Evolutionary conservation across 1,140 invertebrate genomes (phyloP).

Genomic region (Aphelenchoides besseyi): DNA sequence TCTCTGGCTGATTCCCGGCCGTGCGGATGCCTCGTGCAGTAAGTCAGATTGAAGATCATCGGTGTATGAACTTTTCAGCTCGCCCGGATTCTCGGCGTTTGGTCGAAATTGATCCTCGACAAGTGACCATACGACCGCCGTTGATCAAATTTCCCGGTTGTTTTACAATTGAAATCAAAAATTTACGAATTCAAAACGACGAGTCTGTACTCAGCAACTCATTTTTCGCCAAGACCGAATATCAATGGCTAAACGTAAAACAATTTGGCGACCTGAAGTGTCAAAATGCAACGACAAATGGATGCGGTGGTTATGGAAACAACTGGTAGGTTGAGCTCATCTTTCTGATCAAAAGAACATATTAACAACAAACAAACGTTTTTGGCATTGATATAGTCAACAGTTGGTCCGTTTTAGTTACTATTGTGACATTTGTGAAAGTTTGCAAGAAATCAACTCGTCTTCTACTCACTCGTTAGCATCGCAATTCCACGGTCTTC

Average conservation of each 20-base stretch:
- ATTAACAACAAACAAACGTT: too few species aligned
- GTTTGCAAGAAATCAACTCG: slow-evolving; percentile 46
- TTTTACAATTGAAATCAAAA: slow-evolving; percentile 62
- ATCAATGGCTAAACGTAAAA: slow-evolving; percentile 62
- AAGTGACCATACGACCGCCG: slow-evolving; percentile 57
- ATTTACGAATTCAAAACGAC: slow-evolving; percentile 51
- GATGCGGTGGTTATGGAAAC: slow-evolving; percentile 61
- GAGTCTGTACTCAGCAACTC: slow-evolving; percentile 37
- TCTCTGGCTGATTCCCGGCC: slow-evolving; percentile 60
- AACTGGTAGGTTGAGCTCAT: slow-evolving; percentile 43
- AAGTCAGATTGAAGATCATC: slow-evolving; percentile 33
- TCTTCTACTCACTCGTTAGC: slow-evolving; percentile 16
- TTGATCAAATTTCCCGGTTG: slow-evolving; percentile 60
- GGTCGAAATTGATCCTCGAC: slow-evolving; percentile 55
- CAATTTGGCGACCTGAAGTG: slow-evolving; percentile 60
- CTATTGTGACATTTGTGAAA: slow-evolving; percentile 62
- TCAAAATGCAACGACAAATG: slow-evolving; percentile 59
- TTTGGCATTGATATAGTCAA: too few species aligned
- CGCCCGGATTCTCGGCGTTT: slow-evolving; percentile 52
- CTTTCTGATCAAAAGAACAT: slow-evolving; percentile 10
- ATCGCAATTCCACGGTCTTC: slow-evolving; percentile 43
- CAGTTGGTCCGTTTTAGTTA: too few species aligned
- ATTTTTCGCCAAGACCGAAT: slow-evolving; percentile 62
- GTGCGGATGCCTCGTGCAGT: slow-evolving; percentile 61
- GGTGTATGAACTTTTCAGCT: slow-evolving; percentile 43